Conservation (phyloP, 2,888 invertebrate genomes). For the Sarcophaga rosellei region DNA sequence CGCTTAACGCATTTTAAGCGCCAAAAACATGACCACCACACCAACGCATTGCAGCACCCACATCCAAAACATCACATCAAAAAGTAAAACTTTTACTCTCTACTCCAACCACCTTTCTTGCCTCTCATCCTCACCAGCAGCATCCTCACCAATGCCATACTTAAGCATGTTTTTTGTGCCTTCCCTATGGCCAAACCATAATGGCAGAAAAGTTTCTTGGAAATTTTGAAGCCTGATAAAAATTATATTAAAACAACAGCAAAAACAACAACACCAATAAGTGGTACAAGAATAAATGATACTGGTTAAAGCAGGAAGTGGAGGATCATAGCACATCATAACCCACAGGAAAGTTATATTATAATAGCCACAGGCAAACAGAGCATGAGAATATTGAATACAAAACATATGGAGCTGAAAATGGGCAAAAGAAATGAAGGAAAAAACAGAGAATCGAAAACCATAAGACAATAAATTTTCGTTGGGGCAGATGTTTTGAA, state of each 20-base stretch:
- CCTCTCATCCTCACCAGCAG: slow-evolving; percentile 36
- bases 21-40: slow-evolving; percentile 58
- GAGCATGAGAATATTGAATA: slow-evolving; percentile 58
- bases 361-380: slow-evolving; percentile 54
- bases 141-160: not conserved
- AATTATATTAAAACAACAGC: slow-evolving; percentile 24
- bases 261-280: slow-evolving; percentile 12
- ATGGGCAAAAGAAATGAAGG: not conserved
- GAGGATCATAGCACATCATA: slow-evolving; percentile 15
- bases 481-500: slow-evolving; percentile 38
- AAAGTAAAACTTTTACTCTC: slow-evolving; percentile 43
- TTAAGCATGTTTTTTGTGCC: not conserved
- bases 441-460: not conserved
- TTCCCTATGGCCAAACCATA: slow-evolving; percentile 12
- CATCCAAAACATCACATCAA: slow-evolving; percentile 4
- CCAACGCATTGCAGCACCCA: not conserved
- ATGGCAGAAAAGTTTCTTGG: slow-evolving; percentile 40
- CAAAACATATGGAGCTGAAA: slow-evolving; percentile 26
- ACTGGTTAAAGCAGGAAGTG: slow-evolving; percentile 8
- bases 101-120: not conserved
- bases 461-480: slow-evolving; percentile 25
- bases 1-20: slow-evolving; percentile 62
- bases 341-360: not conserved
- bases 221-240: slow-evolving; percentile 50
- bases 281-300: slow-evolving; percentile 21